Base-by-base conservation (phyloP, 2,797 vertebrate species). In the Scarus forsteni region DNA sequence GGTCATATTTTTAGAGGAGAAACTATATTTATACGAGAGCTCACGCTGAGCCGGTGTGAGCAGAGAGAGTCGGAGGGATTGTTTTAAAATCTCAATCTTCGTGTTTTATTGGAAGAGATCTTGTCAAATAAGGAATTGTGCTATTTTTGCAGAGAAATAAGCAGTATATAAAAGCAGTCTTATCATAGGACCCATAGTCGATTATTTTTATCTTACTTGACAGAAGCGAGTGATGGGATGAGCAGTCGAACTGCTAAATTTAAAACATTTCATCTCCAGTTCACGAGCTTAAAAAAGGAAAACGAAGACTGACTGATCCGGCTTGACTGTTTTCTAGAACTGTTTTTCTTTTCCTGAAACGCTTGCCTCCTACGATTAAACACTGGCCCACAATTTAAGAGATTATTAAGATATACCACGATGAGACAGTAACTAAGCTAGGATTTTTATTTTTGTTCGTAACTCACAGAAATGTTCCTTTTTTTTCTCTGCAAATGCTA, bases 11-110 rank as follows among this genome's bases (percentile, higher is more conserved):
- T 92, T 92, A 87, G 87, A 89, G 78, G 77, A 91, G 34, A 86
- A 85, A 91, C 83, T 92, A 91, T 95, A 93, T 94, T 94, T 93
- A 93, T 94, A 92, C 85, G 81, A 72, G 88, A 65, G 81, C 81
- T 84, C 86, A 83, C 79, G 77, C 81, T 81, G 74, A 40, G 77
- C 77, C 8, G 77, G 90, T 56, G 72, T 90, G 83, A 86, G 86
- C 80, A 68, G 50, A 77, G 77, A 83, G 80, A 85, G 77, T 51
- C 60, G 87, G 83, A 87, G 90, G 88, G 93, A 91, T 94, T 93
- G 90, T 93, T 93, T 92, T 92, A 90, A 90, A 92, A 93, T 92
- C 91, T 93, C 87, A 10, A 77, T 73, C 77, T 61, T 89, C 66
- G 48, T 87, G 77, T 89, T 92, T 86, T 87, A 77, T 85, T 76